Base-by-base conservation (phyloP, 1,140 invertebrate species). In the Drosophila melanica region DNA sequence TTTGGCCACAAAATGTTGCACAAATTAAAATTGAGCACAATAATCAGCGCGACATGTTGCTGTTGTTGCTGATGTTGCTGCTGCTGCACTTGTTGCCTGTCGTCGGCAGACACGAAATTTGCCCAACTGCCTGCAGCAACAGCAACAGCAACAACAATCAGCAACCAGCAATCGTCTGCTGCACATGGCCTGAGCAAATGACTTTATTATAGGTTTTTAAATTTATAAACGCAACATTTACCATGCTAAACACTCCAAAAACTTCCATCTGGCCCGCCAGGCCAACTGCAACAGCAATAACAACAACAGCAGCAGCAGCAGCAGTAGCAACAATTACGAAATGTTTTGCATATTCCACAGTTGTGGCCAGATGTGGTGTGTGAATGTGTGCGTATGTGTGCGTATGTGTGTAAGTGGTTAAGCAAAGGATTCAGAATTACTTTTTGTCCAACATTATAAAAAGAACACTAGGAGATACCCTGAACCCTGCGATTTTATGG, bases 171-270 rank as follows among this genome's bases (percentile, higher is more conserved):
- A 30, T 48, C 37, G 47, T 45, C 45, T 59, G 64, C 44, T 60
- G 71, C 67, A 78, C 77, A 64, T 72, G 76, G 55, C 81, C 75
- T 59, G 50, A 72, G 59, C 77, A 81, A 81, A 86, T 86, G 81
- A 78, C 81, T 86, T 86, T 86, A 86, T 86, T 86, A 86, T 86
- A 87, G 81, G 82, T 86, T 86, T 87, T 86, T 87, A 86, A 87
- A 87, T 86, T 87, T 81, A 86, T 86, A 86, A 86, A 78, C 63
- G 82, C 82, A 81, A 78, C 82, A 87, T 87, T 86, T 87, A 86
- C 82, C 64, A 65, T 68, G 79, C 78, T 79, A 78, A 86, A 87
- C 67, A 87, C 75, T 73, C 67, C 67, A 72, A 84, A 85, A 35
- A 10, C 27, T 74, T 76, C 74, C 67, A 87, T 78, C 80, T 77